Evolutionary conservation across 2,113 vertebrate species (phyloP), one percentile per base, ranked within the genome.

Genomic region (Lampris incognitus): DNA sequence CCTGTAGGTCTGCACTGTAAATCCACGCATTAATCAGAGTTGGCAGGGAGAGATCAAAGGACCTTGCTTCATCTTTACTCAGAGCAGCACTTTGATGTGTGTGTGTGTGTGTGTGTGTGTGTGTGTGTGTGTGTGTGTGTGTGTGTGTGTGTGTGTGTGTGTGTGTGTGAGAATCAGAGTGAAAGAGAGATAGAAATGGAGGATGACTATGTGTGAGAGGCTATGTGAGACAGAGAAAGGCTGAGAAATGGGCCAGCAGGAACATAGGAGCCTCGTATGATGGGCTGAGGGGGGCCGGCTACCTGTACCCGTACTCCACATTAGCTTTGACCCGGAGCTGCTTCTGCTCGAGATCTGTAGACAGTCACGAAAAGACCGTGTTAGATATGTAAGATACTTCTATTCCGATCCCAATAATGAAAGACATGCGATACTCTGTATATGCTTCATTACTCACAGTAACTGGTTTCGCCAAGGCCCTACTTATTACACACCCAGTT

Each of bases 11-110:
- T 92, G 87, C 92, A 94, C 91, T 94, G 94, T 93, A 94, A 94
- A 94, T 96, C 94, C 93, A 94, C 92, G 94, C 95, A 94, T 93
- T 94, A 94, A 94, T 96, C 95, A 93, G 93, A 93, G 91, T 91
- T 81, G 84, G 81, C 89, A 89, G 90, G 86, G 83, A 83, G 90
- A 95, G 95, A 97, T 97, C 96, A 96, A 96, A 96, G 94, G 92
- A 91, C 84, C 88, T 88, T 92, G 88, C 93, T 92, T 81, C 62
- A 95, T 93, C 95, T 94, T 85, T 87, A 90, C 92, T 92, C 92
- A 90, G 94, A 94, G 90, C 83, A 85, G 87, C 0, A 87, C 95
- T 97, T 97, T 97, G 96, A 96, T 95, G 94, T 95, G 87, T 71
- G 77, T 68, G 80, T 39, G 73, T 64, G 67, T 71, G 64, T 79